These are phyloP conservation scores for Danaus melanippus DNA, from an alignment of 1,140 invertebrate species.

Conservation along the genomic window DNA sequence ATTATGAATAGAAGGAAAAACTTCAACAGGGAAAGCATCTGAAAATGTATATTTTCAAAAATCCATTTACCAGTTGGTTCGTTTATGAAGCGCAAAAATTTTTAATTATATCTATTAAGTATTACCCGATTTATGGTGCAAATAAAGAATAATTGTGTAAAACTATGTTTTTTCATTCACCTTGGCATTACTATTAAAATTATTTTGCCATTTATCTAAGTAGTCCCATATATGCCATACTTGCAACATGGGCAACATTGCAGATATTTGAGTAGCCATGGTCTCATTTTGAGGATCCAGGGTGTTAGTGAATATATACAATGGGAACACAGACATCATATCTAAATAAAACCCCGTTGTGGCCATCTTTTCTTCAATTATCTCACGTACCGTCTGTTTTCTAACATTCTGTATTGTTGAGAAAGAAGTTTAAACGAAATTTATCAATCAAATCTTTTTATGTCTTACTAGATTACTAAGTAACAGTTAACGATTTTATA, in stretches of 20 bases:
- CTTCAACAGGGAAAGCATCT: conserved; percentile 40
- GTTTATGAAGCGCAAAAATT: no score
- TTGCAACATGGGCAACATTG: conserved; percentile 44
- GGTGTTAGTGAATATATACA: conserved; percentile 50
- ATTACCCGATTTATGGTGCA: no score
- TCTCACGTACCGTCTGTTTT: conserved; percentile 52
- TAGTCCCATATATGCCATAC: conserved; percentile 63
- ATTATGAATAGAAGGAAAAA: conserved; percentile 41
- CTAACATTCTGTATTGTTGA: conserved; percentile 34
- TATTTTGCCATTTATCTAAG: conserved; percentile 42
- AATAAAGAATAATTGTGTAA: no score
- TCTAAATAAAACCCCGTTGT: conserved; percentile 56
- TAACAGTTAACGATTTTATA: no score
- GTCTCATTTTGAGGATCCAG: conserved; percentile 39
- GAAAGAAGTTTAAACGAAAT: no score
- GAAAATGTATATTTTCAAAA: conserved; percentile 18
- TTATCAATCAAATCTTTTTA: no score
- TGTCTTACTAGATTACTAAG: no score
- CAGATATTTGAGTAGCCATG: conserved; percentile 35
- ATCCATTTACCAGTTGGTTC: no score
- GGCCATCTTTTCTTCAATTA: conserved; percentile 58
- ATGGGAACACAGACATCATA: conserved; percentile 51
- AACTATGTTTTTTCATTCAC: conserved; percentile 19
- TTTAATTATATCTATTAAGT: no score
- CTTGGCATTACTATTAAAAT: conserved; percentile 43